Evolutionary conservation across 1,140 invertebrate species (phyloP).

Genomic region (Leguminivora glycinivorella): DNA sequence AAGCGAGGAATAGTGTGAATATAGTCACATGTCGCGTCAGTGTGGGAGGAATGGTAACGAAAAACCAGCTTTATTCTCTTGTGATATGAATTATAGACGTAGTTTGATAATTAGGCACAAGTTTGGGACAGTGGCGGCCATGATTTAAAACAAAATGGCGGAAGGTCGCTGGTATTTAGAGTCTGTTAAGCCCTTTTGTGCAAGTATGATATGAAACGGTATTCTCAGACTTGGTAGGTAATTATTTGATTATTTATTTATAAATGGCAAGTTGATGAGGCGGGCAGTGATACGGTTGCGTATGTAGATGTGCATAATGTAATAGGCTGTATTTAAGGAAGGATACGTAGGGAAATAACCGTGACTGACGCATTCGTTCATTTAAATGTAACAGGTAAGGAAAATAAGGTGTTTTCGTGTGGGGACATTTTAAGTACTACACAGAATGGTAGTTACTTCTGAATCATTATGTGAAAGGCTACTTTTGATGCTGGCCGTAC

Average conservation of each 20-base stretch:
- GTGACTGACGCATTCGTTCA: no score
- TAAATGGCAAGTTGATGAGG: conserved; percentile 6
- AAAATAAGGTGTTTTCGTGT: no score
- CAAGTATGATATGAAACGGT: background rate
- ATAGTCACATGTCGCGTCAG: background rate
- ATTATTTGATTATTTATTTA: conserved; percentile 4
- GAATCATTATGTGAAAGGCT: no score
- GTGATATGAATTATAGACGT: background rate
- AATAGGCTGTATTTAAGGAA: no score
- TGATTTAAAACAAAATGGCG: background rate
- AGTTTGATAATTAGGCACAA: background rate
- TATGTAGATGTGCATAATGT: no score
- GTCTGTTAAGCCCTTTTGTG: background rate
- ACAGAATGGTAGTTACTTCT: no score
- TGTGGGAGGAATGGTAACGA: background rate
- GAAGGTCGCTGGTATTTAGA: background rate
- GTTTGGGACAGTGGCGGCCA: background rate
- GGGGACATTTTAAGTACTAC: no score
- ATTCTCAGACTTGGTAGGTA: background rate
- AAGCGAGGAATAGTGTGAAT: background rate
- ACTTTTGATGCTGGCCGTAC: no score
- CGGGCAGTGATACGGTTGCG: background rate
- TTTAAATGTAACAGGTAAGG: no score
- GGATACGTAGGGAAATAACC: no score
- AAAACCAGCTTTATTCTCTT: background rate